Evolutionary conservation across 2,888 invertebrate genomes (phyloP).

Genomic region (Drosophila buzzatii): DNA sequence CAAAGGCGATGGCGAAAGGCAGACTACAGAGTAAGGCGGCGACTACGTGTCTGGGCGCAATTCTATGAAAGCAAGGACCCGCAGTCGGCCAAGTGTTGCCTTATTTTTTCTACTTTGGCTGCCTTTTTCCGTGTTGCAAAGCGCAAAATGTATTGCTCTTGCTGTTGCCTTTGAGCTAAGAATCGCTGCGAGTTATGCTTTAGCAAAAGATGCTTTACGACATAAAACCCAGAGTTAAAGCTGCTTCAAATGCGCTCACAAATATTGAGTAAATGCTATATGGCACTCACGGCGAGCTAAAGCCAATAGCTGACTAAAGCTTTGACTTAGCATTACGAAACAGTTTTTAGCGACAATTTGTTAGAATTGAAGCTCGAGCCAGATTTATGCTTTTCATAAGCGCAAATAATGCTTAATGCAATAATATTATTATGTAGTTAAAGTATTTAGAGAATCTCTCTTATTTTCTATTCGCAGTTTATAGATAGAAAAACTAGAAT

Average conservation of each 20-base stretch:
- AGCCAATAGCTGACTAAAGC: conserved; percentile 7
- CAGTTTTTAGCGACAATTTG: not conserved
- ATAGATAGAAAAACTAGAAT: not conserved
- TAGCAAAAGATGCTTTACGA: conserved; percentile 48
- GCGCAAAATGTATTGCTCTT: conserved; percentile 26
- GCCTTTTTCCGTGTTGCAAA: conserved; percentile 11
- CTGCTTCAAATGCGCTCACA: conserved; percentile 25
- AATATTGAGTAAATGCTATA: conserved; percentile 26
- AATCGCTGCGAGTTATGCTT: conserved; percentile 38
- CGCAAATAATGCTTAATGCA: no score
- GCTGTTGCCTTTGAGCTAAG: conserved; percentile 21
- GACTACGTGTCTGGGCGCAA: conserved; percentile 39
- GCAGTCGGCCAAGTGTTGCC: conserved; percentile 23
- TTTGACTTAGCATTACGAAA: conserved; percentile 8
- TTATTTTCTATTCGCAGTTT: not conserved
- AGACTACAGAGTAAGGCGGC: conserved; percentile 28
- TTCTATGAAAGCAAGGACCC: conserved; percentile 30
- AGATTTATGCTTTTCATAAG: no score
- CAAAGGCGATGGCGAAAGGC: no score
- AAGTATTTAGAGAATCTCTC: not conserved
- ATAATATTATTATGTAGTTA: no score
- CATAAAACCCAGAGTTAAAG: conserved; percentile 49
- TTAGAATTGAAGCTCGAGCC: not conserved
- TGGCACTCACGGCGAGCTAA: conserved; percentile 16
- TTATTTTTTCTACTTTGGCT: conserved; percentile 1